phyloP scores from a whole-genome alignment of 2,113 vertebrate genomes.

The Eretmochelys imbricata region DNA sequence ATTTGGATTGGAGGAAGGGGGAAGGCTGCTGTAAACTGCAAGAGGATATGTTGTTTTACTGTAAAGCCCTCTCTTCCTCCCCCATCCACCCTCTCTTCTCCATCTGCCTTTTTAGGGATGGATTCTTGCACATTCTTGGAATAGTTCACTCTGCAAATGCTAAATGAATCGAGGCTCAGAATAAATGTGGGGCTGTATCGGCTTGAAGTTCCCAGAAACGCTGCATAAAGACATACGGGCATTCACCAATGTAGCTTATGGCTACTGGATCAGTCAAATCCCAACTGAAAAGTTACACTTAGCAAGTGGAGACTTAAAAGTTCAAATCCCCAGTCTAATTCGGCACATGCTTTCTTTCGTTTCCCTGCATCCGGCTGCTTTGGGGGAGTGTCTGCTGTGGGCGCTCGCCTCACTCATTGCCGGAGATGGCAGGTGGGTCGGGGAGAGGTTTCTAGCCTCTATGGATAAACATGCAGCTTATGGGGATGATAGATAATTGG shows the following conservation, averaged over 20 bases:
- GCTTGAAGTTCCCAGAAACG: not conserved
- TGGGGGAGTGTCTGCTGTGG: not conserved
- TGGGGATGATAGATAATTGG: not conserved
- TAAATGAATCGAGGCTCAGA: not conserved
- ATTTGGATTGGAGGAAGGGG: constrained; percentile 55
- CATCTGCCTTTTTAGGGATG: constrained; percentile 31
- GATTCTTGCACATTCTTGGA: constrained; percentile 66
- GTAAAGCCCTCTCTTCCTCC: not conserved
- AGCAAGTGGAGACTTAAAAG: not conserved
- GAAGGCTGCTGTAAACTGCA: not conserved
- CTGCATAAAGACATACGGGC: rapidly evolving
- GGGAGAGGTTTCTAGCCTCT: not conserved
- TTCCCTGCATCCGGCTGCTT: not conserved
- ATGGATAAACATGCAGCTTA: rapidly evolving
- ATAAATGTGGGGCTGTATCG: not conserved
- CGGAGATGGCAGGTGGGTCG: not conserved
- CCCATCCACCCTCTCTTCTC: not conserved
- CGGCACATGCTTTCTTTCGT: not conserved
- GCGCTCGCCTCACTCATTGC: not conserved
- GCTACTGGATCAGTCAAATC: constrained; percentile 40
- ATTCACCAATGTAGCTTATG: not conserved
- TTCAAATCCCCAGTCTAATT: constrained; percentile 39
- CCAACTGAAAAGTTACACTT: constrained; percentile 29
- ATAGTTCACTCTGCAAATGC: not conserved
- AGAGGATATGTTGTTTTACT: not conserved